These are phyloP conservation scores for Siniperca chuatsi DNA, from an alignment of 2,113 vertebrate genomes.

Conservation along the genomic window DNA sequence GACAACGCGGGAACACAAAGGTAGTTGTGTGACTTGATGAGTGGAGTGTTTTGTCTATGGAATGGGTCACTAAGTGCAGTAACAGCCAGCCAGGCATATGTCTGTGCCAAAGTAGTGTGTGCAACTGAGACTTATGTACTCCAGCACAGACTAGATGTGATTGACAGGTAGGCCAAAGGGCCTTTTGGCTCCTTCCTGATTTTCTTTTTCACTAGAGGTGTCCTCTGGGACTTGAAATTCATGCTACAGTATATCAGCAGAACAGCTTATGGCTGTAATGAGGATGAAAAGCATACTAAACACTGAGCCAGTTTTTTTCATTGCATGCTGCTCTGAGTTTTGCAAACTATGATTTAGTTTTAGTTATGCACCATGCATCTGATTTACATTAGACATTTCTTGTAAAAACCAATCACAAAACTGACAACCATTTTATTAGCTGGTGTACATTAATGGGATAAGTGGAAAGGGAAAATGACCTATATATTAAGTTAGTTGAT, in stretches of 20 bases:
- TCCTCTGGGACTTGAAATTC: conserved; percentile 74
- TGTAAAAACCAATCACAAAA: not conserved
- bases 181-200: conserved; percentile 71
- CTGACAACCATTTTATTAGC: not conserved
- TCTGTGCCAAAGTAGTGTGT: conserved; percentile 64
- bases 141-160: conserved; percentile 63
- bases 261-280: conserved; percentile 72
- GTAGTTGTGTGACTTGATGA: conserved; percentile 50
- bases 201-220: conserved; percentile 72
- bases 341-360: conserved; percentile 32
- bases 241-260: conserved; percentile 74
- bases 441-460: not conserved
- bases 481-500: not conserved
- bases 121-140: conserved; percentile 68
- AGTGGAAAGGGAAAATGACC: not conserved
- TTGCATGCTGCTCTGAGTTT: conserved; percentile 38
- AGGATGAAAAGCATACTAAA: conserved; percentile 61
- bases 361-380: not conserved
- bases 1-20: conserved; percentile 49
- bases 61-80: conserved; percentile 65
- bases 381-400: not conserved
- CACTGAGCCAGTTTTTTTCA: conserved; percentile 16
- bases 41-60: conserved; percentile 45
- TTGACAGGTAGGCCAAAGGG: conserved; percentile 80
- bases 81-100: conserved; percentile 71